Base-by-base conservation (phyloP, 2,113 vertebrate genomes). In the Protomyctophum bolini region DNA sequence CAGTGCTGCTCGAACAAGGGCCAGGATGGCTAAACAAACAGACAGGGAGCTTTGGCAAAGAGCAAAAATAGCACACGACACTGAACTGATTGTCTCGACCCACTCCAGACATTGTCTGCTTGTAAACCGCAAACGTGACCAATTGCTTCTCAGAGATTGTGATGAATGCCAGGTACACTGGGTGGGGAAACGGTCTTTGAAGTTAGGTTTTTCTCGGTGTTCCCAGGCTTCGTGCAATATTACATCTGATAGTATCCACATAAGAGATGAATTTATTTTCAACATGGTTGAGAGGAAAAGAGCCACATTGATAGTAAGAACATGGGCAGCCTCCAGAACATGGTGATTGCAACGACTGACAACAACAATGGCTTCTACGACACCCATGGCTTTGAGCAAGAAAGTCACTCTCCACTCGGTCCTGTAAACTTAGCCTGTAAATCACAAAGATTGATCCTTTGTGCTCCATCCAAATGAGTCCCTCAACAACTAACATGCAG, bases 261-360 rank as follows among this genome's bases (percentile, higher is more conserved):
- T 73, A 66, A 88, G 58, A 15, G 73, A 64, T 2, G 1, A 0
- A 0, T 88, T 91, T 41, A 86, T 51, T 63, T 60, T 73, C 65
- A 87, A 62, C 82, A 85, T 33, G 46, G 68, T 6, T 0, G 79
- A 73, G 1, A 89, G 81, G 61, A 73, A 83, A 41, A 66, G 7
- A 2, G 60, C 65, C 4, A 83, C 33, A 12, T 51, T 33, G 9
- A 72, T 65, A 28, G 61, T 85, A 56, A 87, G 29, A 49, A 56
- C 55, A 0, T 87, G 77, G 0, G 83, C 75, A 7, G 56, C 9
- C 45, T 66, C 72, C 71, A 87, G 80, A 0, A 88, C 8, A 55
- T 75, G 52, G 66, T 83, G 82, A 45, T 29, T 84, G 68, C 79
- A 82, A 12, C 63, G 46, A 9, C 62, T 74, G 4, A 79, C 2